Percentiles rank a stretch among this genome's conserved stretches.
These are phyloP conservation scores for Acanthis flammea DNA, from an alignment of 2,797 vertebrate species.

Conservation along the genomic window DNA sequence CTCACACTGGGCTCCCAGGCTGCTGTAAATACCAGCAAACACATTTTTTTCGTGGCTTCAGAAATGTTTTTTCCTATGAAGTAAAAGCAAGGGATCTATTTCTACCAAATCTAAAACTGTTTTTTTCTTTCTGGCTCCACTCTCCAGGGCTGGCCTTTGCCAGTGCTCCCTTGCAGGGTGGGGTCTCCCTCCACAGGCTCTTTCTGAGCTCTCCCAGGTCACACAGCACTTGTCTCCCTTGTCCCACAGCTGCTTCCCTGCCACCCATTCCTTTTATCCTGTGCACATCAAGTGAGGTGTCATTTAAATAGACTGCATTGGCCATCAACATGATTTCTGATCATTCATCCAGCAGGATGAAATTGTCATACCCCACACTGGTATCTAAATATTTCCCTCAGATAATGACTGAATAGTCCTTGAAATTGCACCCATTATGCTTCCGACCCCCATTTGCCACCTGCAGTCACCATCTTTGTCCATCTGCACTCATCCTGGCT, in stretches of 20 bases:
- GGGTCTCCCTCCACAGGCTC: neutral
- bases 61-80: neutral
- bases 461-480: constrained; percentile 9
- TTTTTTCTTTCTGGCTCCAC: neutral
- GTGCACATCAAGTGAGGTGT: neutral
- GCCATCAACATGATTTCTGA: neutral
- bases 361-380: neutral
- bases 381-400: constrained; percentile 17
- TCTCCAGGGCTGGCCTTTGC: neutral
- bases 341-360: neutral
- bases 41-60: neutral
- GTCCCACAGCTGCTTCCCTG: neutral
- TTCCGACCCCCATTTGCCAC: neutral
- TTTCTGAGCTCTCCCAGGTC: neutral
- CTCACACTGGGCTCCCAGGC: neutral
- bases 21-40: neutral
- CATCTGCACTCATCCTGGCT: neutral
- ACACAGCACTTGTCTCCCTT: neutral
- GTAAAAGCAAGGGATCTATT: neutral
- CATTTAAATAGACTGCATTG: neutral
- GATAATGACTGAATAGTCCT: constrained; percentile 21
- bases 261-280: neutral
- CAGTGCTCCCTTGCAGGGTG: neutral
- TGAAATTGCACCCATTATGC: neutral
- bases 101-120: neutral